Percentiles rank a stretch among this genome's conserved stretches.
These are phyloP conservation scores for Danio choprae DNA, from an alignment of 2,797 vertebrate genomes.

Conservation along the genomic window DNA sequence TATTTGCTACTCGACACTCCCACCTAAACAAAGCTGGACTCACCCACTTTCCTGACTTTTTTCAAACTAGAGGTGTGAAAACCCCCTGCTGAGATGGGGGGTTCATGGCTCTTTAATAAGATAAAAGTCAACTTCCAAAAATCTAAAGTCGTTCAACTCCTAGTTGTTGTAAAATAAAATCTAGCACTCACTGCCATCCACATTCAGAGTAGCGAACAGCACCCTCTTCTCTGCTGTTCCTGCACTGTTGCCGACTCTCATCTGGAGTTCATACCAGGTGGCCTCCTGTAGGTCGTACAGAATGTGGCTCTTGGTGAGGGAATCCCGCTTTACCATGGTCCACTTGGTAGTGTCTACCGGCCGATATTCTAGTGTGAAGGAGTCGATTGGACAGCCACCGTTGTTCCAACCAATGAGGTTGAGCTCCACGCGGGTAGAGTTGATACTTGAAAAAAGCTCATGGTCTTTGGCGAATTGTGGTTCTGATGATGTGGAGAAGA, in stretches of 20 bases:
- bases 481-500: slow-evolving; percentile 74
- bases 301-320: slow-evolving; percentile 94
- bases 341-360: slow-evolving; percentile 91
- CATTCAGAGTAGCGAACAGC: slow-evolving; percentile 93
- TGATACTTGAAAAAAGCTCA: slow-evolving; percentile 95
- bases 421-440: slow-evolving; percentile 90
- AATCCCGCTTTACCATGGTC: slow-evolving; percentile 93
- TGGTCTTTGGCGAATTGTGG: slow-evolving; percentile 99
- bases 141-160: too few relatives aligned
- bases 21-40: too few relatives aligned
- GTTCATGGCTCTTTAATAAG: too few relatives aligned
- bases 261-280: slow-evolving; percentile 97
- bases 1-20: too few relatives aligned
- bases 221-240: slow-evolving; percentile 95
- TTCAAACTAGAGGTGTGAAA: too few relatives aligned
- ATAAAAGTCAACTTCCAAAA: too few relatives aligned
- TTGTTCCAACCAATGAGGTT: slow-evolving; percentile 98
- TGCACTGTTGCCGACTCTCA: slow-evolving; percentile 97
- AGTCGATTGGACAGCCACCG: slow-evolving; percentile 96
- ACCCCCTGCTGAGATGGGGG: too few relatives aligned
- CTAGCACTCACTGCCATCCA: slow-evolving; percentile 92
- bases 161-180: background rate
- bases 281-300: slow-evolving; percentile 95
- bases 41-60: too few relatives aligned
- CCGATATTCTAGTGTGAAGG: slow-evolving; percentile 94